Evolutionary conservation across 1,140 invertebrate genomes (phyloP), one percentile per base, ranked within the genome.

Genomic region (Theocolax elegans): DNA sequence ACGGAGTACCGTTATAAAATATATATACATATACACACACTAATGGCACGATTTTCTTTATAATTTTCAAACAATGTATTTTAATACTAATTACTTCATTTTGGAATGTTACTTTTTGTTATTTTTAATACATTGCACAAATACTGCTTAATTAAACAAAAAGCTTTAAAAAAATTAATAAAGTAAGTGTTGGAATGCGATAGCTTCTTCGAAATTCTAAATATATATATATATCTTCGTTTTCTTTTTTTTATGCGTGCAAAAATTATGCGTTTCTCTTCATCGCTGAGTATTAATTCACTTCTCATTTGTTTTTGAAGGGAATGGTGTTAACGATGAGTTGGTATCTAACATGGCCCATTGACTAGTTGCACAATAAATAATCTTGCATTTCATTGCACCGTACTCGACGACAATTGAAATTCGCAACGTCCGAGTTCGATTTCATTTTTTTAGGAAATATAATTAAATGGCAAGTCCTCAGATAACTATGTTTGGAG

Each of bases 401-500:
- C 6, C 15, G 42, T 13, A 49, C 10, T 54, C 3, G 15, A 59
- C 13, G 17, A 53, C 27, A 48, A 60, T 29, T 4, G 15, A 13
- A 48, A 23, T 10, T 21, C 23, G 31, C 17, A 42, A 7, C 9
- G 15, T 8, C 23, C 7, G 42, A 46, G 42, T 46, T 46, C 27
- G 19, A 8, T n/a, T 21, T 23, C n/a, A n/a, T n/a, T 35, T 42
- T 62, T 3, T 68, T 58, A 9, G n/a, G 35, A 42, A 6, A 19
- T 38, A 51, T 23, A 67, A 12, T 53, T 29, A 31, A n/a, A 54
- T 54, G 58, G 21, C 38, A 54, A 51, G 46, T 66, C 2, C 77
- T 79, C 75, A 85, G 75, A 83, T 79, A 46, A 82, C 74, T 67
- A 83, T 72, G 62, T 81, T 80, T 6, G 80, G 79, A 53, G 56